Conservation (phyloP, 2,797 vertebrate genomes). For the Gymnothorax reevesii region DNA sequence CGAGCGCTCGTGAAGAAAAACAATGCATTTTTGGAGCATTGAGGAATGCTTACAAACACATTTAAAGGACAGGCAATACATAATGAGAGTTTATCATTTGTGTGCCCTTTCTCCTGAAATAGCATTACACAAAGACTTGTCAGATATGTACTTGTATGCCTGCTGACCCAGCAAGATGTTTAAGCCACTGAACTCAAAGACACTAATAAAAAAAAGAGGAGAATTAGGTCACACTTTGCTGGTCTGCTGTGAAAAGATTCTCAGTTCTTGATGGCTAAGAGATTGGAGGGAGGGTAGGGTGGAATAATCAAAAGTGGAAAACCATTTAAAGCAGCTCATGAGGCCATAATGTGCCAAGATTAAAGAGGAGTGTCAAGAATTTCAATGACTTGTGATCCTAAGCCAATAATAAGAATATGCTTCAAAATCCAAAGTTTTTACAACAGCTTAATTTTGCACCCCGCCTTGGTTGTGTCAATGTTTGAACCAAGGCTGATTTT, state of each 20-base stretch:
- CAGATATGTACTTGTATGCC: neutral
- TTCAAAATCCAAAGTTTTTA: neutral
- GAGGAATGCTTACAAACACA: neutral
- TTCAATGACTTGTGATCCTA: neutral
- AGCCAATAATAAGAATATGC: neutral
- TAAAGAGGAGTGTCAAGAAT: neutral
- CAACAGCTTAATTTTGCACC: neutral
- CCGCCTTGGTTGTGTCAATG: neutral
- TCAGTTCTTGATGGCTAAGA: neutral
- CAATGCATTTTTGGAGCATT: neutral
- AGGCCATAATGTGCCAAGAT: neutral
- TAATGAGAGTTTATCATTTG: neutral
- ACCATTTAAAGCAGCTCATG: neutral
- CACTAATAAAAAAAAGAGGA: neutral
- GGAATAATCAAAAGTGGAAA: neutral
- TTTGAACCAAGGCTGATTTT: neutral
- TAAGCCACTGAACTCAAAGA: neutral
- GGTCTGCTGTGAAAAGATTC: neutral
- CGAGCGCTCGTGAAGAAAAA: neutral
- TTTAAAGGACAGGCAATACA: neutral
- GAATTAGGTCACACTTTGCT: neutral
- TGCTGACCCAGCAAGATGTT: neutral
- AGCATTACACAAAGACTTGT: neutral
- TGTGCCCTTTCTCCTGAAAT: neutral
- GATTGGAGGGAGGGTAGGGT: neutral